Percentiles rank a stretch among this genome's conserved stretches.
These are phyloP conservation scores for Musca vetustissima DNA, from an alignment of 1,140 invertebrate species.

Conservation along the genomic window DNA sequence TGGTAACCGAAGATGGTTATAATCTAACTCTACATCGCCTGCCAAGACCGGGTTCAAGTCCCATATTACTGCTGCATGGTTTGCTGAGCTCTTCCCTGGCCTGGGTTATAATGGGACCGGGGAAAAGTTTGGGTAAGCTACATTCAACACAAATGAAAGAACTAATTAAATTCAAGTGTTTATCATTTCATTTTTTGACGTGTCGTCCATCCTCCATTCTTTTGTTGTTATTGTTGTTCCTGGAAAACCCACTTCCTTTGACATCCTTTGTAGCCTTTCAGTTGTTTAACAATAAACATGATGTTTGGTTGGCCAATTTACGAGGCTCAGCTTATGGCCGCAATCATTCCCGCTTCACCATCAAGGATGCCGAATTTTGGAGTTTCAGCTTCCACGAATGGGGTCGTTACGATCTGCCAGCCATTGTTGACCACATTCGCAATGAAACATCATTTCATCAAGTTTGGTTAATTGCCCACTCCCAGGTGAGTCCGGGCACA, in stretches of 20 bases:
- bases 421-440: conserved; percentile 68
- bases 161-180: too few relatives aligned
- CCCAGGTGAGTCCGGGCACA: conserved; percentile 58
- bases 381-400: conserved; percentile 71
- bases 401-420: conserved; percentile 69
- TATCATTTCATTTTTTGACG: too few relatives aligned
- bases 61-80: conserved; percentile 68
- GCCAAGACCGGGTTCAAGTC: conserved; percentile 38
- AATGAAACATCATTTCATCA: conserved; percentile 57
- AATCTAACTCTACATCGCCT: conserved; percentile 59
- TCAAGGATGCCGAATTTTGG: conserved; percentile 53
- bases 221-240: background rate
- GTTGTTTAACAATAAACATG: conserved; percentile 62
- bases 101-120: conserved; percentile 67
- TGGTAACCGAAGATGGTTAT: conserved; percentile 60
- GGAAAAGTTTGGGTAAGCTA: conserved; percentile 59
- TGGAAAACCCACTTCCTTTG: background rate
- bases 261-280: conserved; percentile 40
- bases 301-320: conserved; percentile 75
- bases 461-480: conserved; percentile 68
- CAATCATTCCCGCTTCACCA: conserved; percentile 54
- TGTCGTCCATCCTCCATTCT: too few relatives aligned
- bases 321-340: conserved; percentile 67
- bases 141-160: too few relatives aligned
- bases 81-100: conserved; percentile 70